These are phyloP conservation scores for Mormyrops attenuatus DNA, from an alignment of 2,797 vertebrate species.

Conservation along the genomic window DNA sequence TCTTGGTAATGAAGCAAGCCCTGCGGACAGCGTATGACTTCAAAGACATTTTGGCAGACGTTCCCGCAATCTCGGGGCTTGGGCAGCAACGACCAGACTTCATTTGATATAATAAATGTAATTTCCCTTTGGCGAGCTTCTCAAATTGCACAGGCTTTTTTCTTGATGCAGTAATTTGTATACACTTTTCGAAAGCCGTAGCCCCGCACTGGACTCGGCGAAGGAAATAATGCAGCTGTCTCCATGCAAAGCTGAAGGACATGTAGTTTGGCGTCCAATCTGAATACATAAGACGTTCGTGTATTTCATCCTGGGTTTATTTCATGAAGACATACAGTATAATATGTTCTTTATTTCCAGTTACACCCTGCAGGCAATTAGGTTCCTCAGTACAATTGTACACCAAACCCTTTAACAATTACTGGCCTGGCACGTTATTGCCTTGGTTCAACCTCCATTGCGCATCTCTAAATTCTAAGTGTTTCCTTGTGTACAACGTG, in stretches of 20 bases:
- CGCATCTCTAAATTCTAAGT: not conserved
- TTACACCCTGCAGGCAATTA: not conserved
- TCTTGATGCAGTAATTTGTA: slow-evolving; percentile 1
- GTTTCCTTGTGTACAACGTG: not conserved
- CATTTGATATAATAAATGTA: not conserved
- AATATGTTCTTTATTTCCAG: not conserved
- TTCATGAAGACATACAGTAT: not conserved
- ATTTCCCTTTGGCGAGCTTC: not conserved
- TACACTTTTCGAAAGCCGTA: not conserved
- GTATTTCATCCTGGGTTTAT: not conserved
- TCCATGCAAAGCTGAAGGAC: not conserved
- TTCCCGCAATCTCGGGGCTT: not conserved
- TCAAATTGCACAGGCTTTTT: not conserved
- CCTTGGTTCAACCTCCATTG: not conserved
- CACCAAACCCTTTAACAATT: not conserved
- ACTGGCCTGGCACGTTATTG: not conserved
- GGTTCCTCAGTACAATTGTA: not conserved
- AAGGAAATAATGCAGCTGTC: not conserved
- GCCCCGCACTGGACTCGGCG: not conserved
- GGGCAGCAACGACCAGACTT: not conserved
- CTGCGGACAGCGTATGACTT: not conserved
- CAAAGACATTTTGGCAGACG: not conserved
- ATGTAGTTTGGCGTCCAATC: not conserved
- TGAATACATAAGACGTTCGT: not conserved
- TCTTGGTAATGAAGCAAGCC: not conserved